Evolutionary conservation across 2,888 invertebrate species (phyloP), one percentile per base, ranked within the genome.

Genomic region (Amorpha juglandis): DNA sequence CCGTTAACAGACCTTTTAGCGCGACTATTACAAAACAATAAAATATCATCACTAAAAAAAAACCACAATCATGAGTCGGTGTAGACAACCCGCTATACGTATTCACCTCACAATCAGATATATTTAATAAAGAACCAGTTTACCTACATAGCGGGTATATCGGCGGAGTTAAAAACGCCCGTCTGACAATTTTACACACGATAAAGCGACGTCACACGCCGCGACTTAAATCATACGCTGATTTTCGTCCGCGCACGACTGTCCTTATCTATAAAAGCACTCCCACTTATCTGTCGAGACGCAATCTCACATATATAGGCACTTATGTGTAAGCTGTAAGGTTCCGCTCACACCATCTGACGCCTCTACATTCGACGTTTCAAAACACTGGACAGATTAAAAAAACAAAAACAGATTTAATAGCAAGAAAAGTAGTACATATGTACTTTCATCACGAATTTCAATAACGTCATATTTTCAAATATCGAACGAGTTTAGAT

Each of bases 191-290:
- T 65, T 58, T 65, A 65, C 64, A 58, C 64, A 48, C 64, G 64
- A 65, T 62, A 65, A 65, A 38, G 62, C 19, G 65, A 62, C 62
- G 66, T 63, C 63, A 66, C 66, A 63, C 65, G 52, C 33, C 63
- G 38, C 63, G 66, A 53, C 52, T 74, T 74, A 75, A 74, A 74
- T 75, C 75, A 75, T 75, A 75, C 74, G 71, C 73, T 70, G 75
- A 73, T 74, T 75, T 72, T 68, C 71, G 69, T 68, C 68, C 68
- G 69, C 67, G 71, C 75, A 73, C 74, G 74, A 72, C 67, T 58
- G 63, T 47, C 8, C 64, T 75, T 75, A 75, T 75, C 75, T 64
- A 50, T 51, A 70, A 76, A 76, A 76, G 76, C 76, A 76, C 76
- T 76, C 68, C 50, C 69, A 42, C 48, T 66, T 75, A 75, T 75